Percentiles rank a stretch among this genome's conserved stretches.
Conservation (phyloP, 1,140 invertebrate species). For the Notospermus geniculatus region DNA sequence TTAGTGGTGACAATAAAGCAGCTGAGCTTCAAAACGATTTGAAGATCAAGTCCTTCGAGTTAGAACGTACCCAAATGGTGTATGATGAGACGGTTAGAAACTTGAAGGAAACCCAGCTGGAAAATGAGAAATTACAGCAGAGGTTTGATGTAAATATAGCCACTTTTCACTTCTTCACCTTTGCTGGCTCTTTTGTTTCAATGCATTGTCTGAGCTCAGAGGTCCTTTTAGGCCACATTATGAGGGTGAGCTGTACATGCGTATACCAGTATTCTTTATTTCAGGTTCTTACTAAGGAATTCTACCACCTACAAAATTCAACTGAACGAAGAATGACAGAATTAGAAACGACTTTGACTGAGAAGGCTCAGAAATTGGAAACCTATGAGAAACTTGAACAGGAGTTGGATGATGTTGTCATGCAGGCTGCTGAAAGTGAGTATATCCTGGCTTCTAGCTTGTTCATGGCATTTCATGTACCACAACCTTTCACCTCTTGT, state of each 20-base stretch:
- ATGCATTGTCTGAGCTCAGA: not conserved
- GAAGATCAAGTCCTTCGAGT: constrained; percentile 53
- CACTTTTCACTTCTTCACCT: not conserved
- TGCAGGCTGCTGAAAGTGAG: constrained; percentile 55
- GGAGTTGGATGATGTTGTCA: constrained; percentile 54
- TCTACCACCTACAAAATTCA: constrained; percentile 46
- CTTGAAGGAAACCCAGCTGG: constrained; percentile 45
- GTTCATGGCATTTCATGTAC: no score
- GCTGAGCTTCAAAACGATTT: constrained; percentile 50
- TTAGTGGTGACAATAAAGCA: constrained; percentile 40
- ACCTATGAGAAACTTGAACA: constrained; percentile 54
- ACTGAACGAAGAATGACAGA: constrained; percentile 44
- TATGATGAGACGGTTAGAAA: constrained; percentile 52
- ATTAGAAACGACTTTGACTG: constrained; percentile 42
- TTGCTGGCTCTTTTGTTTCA: constrained; percentile 7
- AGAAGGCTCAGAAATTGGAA: constrained; percentile 43
- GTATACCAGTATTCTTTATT: constrained; percentile 4
- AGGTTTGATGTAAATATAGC: constrained; percentile 30
- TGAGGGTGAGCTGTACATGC: no score
- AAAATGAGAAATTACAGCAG: constrained; percentile 53
- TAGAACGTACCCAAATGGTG: constrained; percentile 48
- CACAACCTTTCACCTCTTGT: no score
- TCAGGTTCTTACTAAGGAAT: constrained; percentile 54
- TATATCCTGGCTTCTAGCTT: not conserved
- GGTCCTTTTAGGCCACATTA: no score